Evolutionary conservation across 2,113 vertebrate species (phyloP).

Genomic region (Archilochus colubris): DNA sequence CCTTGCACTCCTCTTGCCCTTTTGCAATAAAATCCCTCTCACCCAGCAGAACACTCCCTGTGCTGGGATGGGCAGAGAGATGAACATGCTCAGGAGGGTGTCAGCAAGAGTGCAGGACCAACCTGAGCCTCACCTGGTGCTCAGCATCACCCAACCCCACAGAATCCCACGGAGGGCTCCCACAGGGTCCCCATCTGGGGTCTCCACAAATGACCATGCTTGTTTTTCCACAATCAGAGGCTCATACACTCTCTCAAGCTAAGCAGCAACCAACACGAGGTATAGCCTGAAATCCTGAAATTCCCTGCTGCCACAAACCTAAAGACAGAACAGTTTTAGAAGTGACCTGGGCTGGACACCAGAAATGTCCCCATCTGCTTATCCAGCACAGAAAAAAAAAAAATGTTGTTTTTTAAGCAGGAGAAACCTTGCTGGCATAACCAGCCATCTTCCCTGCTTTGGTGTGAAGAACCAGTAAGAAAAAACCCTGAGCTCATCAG

Average conservation of each 20-base stretch:
- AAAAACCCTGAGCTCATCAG: not conserved
- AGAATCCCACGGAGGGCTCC: fast-evolving
- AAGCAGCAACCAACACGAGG: not conserved
- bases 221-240: fast-evolving
- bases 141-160: fast-evolving
- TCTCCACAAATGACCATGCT: not conserved
- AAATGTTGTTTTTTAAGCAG: not conserved
- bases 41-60: not conserved
- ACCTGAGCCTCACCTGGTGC: not conserved
- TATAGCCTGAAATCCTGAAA: not conserved
- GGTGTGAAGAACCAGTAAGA: fast-evolving
- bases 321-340: not conserved
- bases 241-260: not conserved
- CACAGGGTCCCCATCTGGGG: not conserved
- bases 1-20: not conserved
- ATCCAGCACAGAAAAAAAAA: not conserved
- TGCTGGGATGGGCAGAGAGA: not conserved
- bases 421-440: not conserved
- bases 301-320: not conserved
- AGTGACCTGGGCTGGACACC: fast-evolving
- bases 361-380: not conserved
- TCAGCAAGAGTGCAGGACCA: fast-evolving
- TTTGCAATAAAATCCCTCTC: not conserved
- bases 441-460: not conserved
- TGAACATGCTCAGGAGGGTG: not conserved